phyloP scores from a whole-genome alignment of 1,140 invertebrate genomes.

The Latrodectus geometricus region DNA sequence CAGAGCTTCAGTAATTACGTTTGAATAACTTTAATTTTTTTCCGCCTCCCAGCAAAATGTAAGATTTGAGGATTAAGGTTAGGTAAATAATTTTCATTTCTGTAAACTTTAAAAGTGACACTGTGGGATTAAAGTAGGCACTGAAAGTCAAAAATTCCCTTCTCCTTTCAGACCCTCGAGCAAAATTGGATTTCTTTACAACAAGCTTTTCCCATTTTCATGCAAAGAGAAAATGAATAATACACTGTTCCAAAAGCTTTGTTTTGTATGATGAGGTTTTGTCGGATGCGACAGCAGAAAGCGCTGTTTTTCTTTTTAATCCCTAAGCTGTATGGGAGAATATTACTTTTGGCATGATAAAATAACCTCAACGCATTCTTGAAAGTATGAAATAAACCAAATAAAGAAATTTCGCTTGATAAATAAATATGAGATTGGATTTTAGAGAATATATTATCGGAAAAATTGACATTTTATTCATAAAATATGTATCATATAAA shows the following conservation, averaged over 20 bases:
- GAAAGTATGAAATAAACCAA: too few species aligned
- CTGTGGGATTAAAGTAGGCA: neutral
- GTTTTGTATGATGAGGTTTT: constrained; percentile 4
- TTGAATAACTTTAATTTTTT: too few species aligned
- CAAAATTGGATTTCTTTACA: constrained; percentile 46
- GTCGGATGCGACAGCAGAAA: neutral
- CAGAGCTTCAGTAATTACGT: too few species aligned
- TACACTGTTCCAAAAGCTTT: constrained; percentile 21
- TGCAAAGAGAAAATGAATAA: constrained; percentile 41
- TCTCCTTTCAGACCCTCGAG: constrained; percentile 2
- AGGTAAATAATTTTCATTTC: too few species aligned
- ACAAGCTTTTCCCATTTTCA: constrained; percentile 57
- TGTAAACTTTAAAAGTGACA: too few species aligned
- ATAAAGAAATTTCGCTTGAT: too few species aligned
- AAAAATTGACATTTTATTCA: too few species aligned
- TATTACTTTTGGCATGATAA: neutral
- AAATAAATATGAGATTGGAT: too few species aligned
- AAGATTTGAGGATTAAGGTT: too few species aligned
- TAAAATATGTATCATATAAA: too few species aligned
- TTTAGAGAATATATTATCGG: too few species aligned
- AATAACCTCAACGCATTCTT: neutral
- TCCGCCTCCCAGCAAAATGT: too few species aligned
- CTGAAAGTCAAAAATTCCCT: neutral
- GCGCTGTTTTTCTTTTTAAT: neutral
- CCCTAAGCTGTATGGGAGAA: neutral